Evolutionary conservation across 2,888 invertebrate genomes (phyloP).

Genomic region (Scaptomyza tumidula): DNA sequence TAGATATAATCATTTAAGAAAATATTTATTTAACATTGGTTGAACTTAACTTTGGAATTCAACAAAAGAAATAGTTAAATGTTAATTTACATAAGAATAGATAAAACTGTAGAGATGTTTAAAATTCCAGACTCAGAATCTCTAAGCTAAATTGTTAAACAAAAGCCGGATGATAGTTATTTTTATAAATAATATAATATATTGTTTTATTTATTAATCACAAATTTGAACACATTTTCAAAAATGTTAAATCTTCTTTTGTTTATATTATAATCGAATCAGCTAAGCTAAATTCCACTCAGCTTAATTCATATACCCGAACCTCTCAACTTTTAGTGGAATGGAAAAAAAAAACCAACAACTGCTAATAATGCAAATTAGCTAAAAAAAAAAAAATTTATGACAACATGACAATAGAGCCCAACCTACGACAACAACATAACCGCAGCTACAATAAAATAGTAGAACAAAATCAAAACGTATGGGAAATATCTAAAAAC

Average conservation of each 20-base stretch:
- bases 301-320: constrained; percentile 23
- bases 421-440: constrained; percentile 72
- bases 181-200: neutral
- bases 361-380: constrained; percentile 69
- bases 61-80: neutral
- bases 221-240: neutral
- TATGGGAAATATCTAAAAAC: constrained; percentile 14
- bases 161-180: neutral
- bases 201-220: no score
- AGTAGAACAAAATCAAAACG: constrained; percentile 17
- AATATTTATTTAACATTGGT: neutral
- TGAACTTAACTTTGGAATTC: neutral
- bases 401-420: constrained; percentile 64
- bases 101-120: neutral
- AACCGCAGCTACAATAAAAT: constrained; percentile 15
- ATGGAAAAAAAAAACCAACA: constrained; percentile 27
- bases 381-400: constrained; percentile 47
- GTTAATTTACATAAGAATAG: constrained; percentile 3
- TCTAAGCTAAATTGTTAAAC: neutral
- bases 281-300: neutral
- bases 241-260: neutral
- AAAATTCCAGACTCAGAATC: neutral
- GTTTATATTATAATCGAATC: neutral
- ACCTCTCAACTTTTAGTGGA: constrained; percentile 3
- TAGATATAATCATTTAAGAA: neutral